phyloP scores from a whole-genome alignment of 2,113 vertebrate genomes.

The Myotis yumanensis region DNA sequence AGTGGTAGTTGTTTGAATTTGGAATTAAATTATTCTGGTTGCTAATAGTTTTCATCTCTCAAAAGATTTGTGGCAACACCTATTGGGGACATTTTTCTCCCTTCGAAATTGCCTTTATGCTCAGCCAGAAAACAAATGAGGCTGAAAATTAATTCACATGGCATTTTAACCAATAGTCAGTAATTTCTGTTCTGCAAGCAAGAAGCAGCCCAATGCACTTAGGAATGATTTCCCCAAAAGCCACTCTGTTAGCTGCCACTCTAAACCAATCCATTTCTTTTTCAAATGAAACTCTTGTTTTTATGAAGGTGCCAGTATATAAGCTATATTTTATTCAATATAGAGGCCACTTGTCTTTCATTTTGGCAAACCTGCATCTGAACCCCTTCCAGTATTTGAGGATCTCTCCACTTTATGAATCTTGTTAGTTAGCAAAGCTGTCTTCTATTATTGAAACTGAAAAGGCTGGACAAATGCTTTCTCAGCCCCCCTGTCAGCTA shows the following conservation, averaged over 20 bases:
- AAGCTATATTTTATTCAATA: constrained; percentile 25
- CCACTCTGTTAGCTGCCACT: constrained; percentile 36
- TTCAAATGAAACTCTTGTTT: constrained; percentile 34
- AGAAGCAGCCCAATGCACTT: constrained; percentile 52
- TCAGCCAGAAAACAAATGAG: constrained; percentile 75
- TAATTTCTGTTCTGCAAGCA: constrained; percentile 67
- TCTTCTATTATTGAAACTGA: neutral
- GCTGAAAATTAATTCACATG: constrained; percentile 77
- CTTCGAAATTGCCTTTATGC: constrained; percentile 69
- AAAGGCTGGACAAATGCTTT: neutral
- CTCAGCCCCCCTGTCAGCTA: neutral
- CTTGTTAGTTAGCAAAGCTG: constrained; percentile 7
- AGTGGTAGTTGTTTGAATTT: constrained; percentile 32
- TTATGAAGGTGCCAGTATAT: constrained; percentile 30
- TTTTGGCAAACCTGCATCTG: neutral
- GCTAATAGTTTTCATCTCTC: constrained; percentile 58
- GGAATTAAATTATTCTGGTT: constrained; percentile 52
- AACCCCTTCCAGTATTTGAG: neutral
- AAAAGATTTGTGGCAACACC: constrained; percentile 64
- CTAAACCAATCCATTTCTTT: constrained; percentile 40
- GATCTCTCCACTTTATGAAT: neutral
- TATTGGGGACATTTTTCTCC: constrained; percentile 63
- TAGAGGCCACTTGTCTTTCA: neutral
- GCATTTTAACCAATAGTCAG: constrained; percentile 76
- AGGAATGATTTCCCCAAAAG: constrained; percentile 61